These are phyloP conservation scores for Apoda limacodes DNA, from an alignment of 2,888 invertebrate species.

Conservation along the genomic window DNA sequence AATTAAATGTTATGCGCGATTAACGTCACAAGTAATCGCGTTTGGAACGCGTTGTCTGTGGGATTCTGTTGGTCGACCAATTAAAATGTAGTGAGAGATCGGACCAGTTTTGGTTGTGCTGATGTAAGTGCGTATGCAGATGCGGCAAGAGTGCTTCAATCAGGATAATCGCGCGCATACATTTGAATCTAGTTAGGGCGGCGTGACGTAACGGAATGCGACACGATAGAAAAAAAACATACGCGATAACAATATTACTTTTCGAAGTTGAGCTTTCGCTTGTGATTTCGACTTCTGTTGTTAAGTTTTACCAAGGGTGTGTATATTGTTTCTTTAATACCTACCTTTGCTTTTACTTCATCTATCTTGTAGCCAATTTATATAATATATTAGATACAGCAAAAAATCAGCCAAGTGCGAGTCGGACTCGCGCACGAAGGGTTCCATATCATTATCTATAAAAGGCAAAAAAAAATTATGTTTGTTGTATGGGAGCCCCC, in stretches of 20 bases:
- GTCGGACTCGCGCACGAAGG: too few relatives aligned
- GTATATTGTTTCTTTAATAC: too few relatives aligned
- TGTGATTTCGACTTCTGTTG: too few relatives aligned
- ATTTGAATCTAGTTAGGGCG: slow-evolving; percentile 52
- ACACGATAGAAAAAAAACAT: slow-evolving; percentile 19
- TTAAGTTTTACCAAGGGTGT: slow-evolving; percentile 9
- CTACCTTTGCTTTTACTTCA: too few relatives aligned
- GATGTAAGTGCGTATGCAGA: slow-evolving; percentile 25
- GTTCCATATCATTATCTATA: too few relatives aligned
- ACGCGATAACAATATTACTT: slow-evolving; percentile 7
- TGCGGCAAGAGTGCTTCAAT: slow-evolving; percentile 17
- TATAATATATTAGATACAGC: too few relatives aligned
- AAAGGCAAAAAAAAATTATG: too few relatives aligned
- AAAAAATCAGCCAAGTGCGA: too few relatives aligned
- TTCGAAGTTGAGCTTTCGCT: slow-evolving; percentile 2
- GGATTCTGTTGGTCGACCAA: slow-evolving; percentile 34
- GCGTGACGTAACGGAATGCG: slow-evolving; percentile 30
- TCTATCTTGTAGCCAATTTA: too few relatives aligned
- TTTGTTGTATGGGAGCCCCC: too few relatives aligned
- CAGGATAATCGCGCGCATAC: slow-evolving; percentile 40
- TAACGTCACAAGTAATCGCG: slow-evolving; percentile 15
- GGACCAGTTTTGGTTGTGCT: slow-evolving; percentile 35
- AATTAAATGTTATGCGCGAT: slow-evolving; percentile 2
- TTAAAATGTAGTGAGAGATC: slow-evolving; percentile 42
- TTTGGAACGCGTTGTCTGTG: slow-evolving; percentile 28